Evolutionary conservation across 2,888 invertebrate species (phyloP), one percentile per base, ranked within the genome.

Genomic region (Apodemia mormo): DNA sequence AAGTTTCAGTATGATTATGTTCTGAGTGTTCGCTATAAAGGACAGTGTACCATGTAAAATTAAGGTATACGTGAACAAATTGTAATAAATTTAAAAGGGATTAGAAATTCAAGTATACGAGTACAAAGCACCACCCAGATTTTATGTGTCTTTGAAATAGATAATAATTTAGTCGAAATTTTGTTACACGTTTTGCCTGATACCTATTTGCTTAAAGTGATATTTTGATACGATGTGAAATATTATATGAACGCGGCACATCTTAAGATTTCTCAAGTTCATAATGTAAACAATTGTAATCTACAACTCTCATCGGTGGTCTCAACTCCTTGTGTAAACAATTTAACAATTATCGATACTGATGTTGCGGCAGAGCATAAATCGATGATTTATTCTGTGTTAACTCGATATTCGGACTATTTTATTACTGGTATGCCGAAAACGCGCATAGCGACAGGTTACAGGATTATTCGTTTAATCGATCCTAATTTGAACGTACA

Each of bases 201-300:
- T 37, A 3, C 5, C 37, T 37, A 37, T 37, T 37, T 37, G 37
- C 37, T 0, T 37, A 54, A 64, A 64, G 58, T 66, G 61, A 71
- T 37, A 66, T 73, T n/a, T 61, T 72, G 70, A 52, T 73, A 64
- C 71, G 73, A 2, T 67, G 73, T 1, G 73, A 73, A 10, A 67
- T 71, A 37, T n/a, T 40, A 43, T 29, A 70, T 71, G 68, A 65
- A 56, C 5, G 65, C 67, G 22, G 56, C 69, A 10, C 56, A 58
- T 2, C 8, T 69, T 67, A 14, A n/a, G 12, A 43, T 71, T 14
- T 29, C 7, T 40, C 66, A 49, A 58, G 4, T 68, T 64, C 29
- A 61, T 9, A 37, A 7, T 37, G 43, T 68, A 49, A 56, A 65
- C 65, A 52, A 52, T 22, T 22, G 22, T 22, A 22, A 22, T 22